These are phyloP conservation scores for Nyctalus aviator DNA, from an alignment of 2,797 vertebrate species.

Conservation along the genomic window DNA sequence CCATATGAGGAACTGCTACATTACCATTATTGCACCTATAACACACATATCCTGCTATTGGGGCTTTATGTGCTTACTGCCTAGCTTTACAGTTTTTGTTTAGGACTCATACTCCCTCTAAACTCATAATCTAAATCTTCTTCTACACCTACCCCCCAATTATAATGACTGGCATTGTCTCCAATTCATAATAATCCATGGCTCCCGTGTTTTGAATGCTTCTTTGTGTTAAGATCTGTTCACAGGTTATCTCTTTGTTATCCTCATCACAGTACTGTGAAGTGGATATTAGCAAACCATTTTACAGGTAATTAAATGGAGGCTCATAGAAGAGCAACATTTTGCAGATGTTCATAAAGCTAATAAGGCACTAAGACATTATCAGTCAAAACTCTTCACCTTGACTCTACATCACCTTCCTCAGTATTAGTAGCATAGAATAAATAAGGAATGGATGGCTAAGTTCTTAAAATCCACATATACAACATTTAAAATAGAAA, in stretches of 20 bases:
- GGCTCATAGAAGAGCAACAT: background rate
- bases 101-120: background rate
- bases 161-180: background rate
- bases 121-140: conserved; percentile 25
- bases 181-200: background rate
- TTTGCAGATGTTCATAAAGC: background rate
- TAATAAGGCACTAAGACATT: background rate
- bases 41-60: background rate
- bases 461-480: conserved; percentile 2
- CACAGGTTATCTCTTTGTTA: background rate
- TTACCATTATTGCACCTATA: background rate
- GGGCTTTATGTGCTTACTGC: background rate
- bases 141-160: background rate
- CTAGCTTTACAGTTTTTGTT: background rate
- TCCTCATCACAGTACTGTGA: background rate
- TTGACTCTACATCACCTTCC: background rate
- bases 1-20: background rate
- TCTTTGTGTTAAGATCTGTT: background rate
- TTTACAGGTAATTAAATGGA: background rate
- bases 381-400: background rate
- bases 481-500: conserved; percentile 9
- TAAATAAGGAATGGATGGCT: background rate
- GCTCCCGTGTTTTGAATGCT: conserved; percentile 1
- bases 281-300: background rate
- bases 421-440: background rate